Conservation (phyloP, 1,140 invertebrate genomes). For the Papilio helenus region DNA sequence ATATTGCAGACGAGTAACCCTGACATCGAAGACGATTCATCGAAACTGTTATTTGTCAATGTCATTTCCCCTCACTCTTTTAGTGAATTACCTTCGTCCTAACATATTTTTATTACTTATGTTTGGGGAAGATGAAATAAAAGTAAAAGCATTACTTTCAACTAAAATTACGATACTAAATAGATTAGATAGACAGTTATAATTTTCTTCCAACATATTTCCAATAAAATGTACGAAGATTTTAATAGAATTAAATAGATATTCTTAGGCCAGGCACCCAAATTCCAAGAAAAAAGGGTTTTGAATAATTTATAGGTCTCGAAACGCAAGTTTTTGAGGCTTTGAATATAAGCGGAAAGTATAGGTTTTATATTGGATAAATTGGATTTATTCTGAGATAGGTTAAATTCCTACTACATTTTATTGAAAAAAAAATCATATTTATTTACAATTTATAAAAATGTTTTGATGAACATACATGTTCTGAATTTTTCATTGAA, state of each 20-base stretch:
- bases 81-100: neutral
- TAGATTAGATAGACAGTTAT: too few relatives aligned
- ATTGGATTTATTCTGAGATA: neutral
- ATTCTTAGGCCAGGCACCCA: neutral
- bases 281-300: neutral
- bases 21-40: conserved; percentile 15
- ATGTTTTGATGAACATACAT: too few relatives aligned
- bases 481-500: too few relatives aligned
- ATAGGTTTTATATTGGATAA: neutral
- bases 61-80: conserved; percentile 3
- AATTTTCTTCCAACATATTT: too few relatives aligned
- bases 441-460: too few relatives aligned
- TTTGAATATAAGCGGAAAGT: neutral
- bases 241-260: neutral
- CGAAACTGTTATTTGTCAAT: conserved; percentile 16
- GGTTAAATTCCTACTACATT: neutral
- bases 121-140: neutral
- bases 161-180: neutral
- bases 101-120: conserved; percentile 3
- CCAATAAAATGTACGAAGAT: neutral
- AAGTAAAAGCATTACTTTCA: neutral
- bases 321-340: neutral
- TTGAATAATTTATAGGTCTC: neutral
- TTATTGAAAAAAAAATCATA: too few relatives aligned
- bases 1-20: conserved; percentile 3